Percentiles rank a stretch among this genome's conserved stretches.
Evolutionary conservation across 2,797 vertebrate species (phyloP).

Genomic region (Gymnoscopelus braueri): DNA sequence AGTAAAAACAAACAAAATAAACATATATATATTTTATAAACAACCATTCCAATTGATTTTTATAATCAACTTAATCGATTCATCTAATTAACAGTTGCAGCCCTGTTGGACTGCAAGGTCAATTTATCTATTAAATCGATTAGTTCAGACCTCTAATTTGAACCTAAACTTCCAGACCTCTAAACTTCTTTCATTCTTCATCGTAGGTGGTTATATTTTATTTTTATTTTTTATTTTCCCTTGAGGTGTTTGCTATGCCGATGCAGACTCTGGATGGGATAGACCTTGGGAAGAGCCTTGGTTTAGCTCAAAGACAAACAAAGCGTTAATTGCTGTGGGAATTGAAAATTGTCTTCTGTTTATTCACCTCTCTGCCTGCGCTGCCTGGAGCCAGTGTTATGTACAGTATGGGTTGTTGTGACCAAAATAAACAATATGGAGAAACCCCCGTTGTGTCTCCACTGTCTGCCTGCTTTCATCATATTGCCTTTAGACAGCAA

Average conservation of each 20-base stretch:
- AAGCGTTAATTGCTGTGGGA: slow-evolving; percentile 52
- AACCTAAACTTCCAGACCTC: no score
- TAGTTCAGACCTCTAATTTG: no score
- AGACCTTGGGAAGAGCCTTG: slow-evolving; percentile 24
- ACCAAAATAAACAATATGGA: slow-evolving; percentile 50
- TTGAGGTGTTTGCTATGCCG: neutral
- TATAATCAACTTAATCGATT: no score
- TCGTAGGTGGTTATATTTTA: no score
- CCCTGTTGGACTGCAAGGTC: no score
- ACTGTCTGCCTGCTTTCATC: slow-evolving; percentile 48
- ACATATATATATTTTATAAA: no score
- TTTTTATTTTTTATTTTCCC: neutral
- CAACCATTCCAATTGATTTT: no score
- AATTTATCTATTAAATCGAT: no score
- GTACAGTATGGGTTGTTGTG: slow-evolving; percentile 26
- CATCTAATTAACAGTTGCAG: no score
- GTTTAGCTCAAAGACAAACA: slow-evolving; percentile 41
- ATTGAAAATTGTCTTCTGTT: slow-evolving; percentile 49
- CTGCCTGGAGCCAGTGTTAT: slow-evolving; percentile 31
- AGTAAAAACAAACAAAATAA: no score
- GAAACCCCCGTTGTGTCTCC: slow-evolving; percentile 37
- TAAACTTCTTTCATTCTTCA: no score
- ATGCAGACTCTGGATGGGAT: slow-evolving; percentile 25
- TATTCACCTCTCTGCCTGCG: slow-evolving; percentile 28
- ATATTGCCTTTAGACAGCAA: slow-evolving; percentile 1